Evolutionary conservation across 53 echinoderm and acorn worm genomes (phyloP).

Genomic region (Antedon mediterranea): DNA sequence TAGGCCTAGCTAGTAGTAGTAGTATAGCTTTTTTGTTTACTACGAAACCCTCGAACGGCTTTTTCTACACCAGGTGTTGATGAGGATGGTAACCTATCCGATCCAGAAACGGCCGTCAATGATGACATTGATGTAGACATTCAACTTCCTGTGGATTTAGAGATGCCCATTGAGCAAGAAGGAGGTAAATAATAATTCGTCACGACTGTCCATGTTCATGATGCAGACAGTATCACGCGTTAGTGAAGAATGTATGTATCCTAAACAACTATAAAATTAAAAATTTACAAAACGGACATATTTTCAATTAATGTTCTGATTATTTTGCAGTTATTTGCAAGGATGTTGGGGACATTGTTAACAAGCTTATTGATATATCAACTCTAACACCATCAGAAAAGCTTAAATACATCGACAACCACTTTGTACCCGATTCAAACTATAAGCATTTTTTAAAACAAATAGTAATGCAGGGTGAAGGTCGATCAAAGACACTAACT

Average conservation of each 20-base stretch:
- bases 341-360: neutral
- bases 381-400: neutral
- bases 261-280: neutral
- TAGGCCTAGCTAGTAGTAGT: too few species aligned
- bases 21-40: too few species aligned
- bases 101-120: neutral
- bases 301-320: neutral
- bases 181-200: neutral
- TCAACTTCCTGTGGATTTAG: neutral
- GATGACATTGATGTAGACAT: neutral
- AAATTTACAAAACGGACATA: neutral
- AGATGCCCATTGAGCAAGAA: too few species aligned
- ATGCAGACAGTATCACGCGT: too few species aligned
- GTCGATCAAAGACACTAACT: too few species aligned
- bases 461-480: too few species aligned
- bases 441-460: too few species aligned
- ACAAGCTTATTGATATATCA: neutral
- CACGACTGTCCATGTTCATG: neutral
- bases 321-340: neutral
- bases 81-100: neutral
- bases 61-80: too few species aligned
- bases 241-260: neutral
- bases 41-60: too few species aligned
- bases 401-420: too few species aligned
- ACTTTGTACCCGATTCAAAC: too few species aligned